phyloP scores from a whole-genome alignment of 2,113 vertebrate species.

The Gobio gobio region DNA sequence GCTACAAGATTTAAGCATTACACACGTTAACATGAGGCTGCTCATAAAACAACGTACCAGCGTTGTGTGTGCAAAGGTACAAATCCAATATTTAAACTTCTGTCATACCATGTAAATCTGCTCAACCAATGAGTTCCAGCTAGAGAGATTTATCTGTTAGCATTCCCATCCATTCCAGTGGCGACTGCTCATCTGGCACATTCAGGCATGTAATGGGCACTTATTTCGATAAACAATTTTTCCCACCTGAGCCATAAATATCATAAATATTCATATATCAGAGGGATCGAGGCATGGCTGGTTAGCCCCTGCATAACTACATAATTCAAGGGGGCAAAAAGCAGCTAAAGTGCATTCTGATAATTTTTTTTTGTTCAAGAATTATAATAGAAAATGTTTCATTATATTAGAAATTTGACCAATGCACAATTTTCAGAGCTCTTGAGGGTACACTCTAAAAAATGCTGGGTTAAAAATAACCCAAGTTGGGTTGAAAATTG shows the following conservation, averaged over 20 bases:
- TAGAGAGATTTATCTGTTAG: background rate
- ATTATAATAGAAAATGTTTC: background rate
- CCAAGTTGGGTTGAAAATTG: too few species aligned
- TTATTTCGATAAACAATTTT: background rate
- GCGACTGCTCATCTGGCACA: background rate
- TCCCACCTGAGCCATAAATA: background rate
- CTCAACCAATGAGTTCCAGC: background rate
- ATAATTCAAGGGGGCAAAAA: background rate
- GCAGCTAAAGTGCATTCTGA: background rate
- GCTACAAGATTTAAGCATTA: background rate
- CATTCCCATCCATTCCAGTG: background rate
- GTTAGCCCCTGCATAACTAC: background rate
- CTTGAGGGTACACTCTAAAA: background rate
- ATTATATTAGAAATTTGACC: background rate
- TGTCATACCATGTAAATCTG: background rate
- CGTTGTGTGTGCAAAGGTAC: background rate
- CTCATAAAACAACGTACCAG: background rate
- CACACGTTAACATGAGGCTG: background rate
- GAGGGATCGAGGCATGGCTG: background rate
- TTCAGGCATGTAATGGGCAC: background rate
- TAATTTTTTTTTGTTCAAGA: background rate
- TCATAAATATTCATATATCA: background rate
- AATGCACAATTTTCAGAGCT: background rate
- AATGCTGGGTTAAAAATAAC: too few species aligned
- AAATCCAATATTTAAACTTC: background rate